Conservation (phyloP, 2,888 invertebrate species). For the Teinopalpus imperialis region DNA sequence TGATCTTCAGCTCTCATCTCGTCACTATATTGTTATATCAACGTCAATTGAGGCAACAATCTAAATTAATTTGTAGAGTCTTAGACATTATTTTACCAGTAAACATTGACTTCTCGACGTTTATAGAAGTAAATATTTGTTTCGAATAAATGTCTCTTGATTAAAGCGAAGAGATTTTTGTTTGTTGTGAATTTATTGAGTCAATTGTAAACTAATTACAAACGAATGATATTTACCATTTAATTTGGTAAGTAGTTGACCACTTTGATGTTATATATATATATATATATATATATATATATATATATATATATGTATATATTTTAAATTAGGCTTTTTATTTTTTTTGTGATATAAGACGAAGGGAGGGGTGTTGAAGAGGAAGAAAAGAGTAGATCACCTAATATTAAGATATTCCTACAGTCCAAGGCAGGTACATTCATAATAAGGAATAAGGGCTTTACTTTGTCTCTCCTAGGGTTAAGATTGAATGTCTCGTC, state of each 20-base stretch:
- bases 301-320: no score
- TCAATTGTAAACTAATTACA: conserved; percentile 21
- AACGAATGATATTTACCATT: background rate
- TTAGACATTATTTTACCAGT: conserved; percentile 68
- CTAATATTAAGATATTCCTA: no score
- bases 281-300: no score
- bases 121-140: conserved; percentile 69
- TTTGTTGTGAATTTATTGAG: conserved; percentile 26
- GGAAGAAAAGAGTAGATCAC: no score
- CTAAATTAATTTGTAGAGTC: conserved; percentile 71
- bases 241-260: background rate
- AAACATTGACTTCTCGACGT: conserved; percentile 54
- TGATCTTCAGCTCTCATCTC: conserved; percentile 14
- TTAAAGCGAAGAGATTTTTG: conserved; percentile 40
- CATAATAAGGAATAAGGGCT: no score
- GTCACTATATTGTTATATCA: conserved; percentile 53
- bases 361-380: no score
- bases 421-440: no score
- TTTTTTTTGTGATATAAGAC: no score
- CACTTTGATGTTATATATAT: background rate
- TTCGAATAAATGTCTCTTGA: conserved; percentile 46
- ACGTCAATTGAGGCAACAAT: conserved; percentile 53
- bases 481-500: no score
- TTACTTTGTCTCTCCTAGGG: no score
- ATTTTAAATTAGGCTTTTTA: no score